phyloP scores from a whole-genome alignment of 2,888 invertebrate genomes.

The Cataglyphis albicans region DNA sequence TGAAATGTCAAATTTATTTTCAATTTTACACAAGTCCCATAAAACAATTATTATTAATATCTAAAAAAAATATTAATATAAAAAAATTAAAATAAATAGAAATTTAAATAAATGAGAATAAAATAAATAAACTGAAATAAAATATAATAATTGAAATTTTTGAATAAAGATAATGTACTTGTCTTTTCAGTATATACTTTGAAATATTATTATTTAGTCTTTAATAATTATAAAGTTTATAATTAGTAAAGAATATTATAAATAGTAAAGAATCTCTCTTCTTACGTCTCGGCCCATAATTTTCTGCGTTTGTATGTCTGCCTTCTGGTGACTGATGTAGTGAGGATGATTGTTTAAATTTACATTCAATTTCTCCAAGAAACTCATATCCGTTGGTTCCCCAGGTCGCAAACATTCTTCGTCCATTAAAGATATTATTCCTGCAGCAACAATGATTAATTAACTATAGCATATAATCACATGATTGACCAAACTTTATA shows the following conservation, averaged over 20 bases:
- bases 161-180: neutral
- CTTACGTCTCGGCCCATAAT: slow-evolving; percentile 93
- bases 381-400: slow-evolving; percentile 93
- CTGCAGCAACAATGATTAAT: slow-evolving; percentile 82
- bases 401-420: slow-evolving; percentile 97
- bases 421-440: slow-evolving; percentile 94
- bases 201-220: slow-evolving; percentile 8
- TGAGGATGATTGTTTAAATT: slow-evolving; percentile 92
- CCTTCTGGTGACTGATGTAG: slow-evolving; percentile 93
- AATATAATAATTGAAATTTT: neutral
- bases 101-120: neutral
- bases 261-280: slow-evolving; percentile 57
- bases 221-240: neutral
- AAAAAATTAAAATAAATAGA: neutral
- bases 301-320: slow-evolving; percentile 93
- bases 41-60: neutral
- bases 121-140: slow-evolving; percentile 27
- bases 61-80: slow-evolving; percentile 5
- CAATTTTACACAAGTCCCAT: neutral
- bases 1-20: slow-evolving; percentile 85
- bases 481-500: neutral
- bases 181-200: neutral
- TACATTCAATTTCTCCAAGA: slow-evolving; percentile 93
- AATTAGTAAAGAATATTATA: slow-evolving; percentile 20
- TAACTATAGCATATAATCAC: neutral